A percentile compares a stretch with the other conserved stretches of the same genome.
These are phyloP conservation scores for Meleagris gallopavo DNA, from an alignment of 2,113 vertebrate species.

Conservation along the genomic window DNA sequence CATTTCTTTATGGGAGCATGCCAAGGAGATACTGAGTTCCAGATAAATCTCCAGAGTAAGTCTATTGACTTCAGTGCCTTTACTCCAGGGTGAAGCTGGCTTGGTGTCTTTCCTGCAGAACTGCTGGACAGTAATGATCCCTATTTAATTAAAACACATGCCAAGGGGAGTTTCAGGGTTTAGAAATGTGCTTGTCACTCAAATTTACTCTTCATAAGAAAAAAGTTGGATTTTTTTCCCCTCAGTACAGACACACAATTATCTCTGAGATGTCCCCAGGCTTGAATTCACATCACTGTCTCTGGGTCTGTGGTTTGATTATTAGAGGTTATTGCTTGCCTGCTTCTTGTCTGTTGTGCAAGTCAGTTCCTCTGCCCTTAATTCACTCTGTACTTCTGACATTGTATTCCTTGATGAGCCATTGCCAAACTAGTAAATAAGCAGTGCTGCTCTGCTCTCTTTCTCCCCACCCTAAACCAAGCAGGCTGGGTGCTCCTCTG, in stretches of 20 bases:
- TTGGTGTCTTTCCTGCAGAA: slow-evolving; percentile 53
- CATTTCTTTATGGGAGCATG: slow-evolving; percentile 5
- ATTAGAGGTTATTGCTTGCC: background rate
- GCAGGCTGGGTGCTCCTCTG: background rate
- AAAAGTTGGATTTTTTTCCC: background rate
- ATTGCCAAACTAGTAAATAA: background rate
- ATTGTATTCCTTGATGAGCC: background rate
- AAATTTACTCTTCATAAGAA: slow-evolving; percentile 1
- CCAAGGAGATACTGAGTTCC: slow-evolving; percentile 56
- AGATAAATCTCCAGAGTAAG: slow-evolving; percentile 17
- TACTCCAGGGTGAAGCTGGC: slow-evolving; percentile 48
- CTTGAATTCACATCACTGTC: background rate
- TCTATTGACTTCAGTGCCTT: slow-evolving; percentile 25
- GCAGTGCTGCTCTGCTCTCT: background rate
- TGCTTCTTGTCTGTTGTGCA: slow-evolving; percentile 18
- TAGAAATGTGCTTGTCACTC: slow-evolving; percentile 42
- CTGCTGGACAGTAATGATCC: slow-evolving; percentile 15
- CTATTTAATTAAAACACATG: slow-evolving; percentile 20
- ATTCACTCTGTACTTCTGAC: background rate
- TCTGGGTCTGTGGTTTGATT: background rate
- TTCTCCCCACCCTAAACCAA: background rate
- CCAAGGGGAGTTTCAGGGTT: slow-evolving; percentile 50
- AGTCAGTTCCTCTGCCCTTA: slow-evolving; percentile 45
- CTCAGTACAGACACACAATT: background rate
- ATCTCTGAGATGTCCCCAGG: background rate